Evolutionary conservation across 2,113 vertebrate species (phyloP).

Genomic region (Cariama cristata): DNA sequence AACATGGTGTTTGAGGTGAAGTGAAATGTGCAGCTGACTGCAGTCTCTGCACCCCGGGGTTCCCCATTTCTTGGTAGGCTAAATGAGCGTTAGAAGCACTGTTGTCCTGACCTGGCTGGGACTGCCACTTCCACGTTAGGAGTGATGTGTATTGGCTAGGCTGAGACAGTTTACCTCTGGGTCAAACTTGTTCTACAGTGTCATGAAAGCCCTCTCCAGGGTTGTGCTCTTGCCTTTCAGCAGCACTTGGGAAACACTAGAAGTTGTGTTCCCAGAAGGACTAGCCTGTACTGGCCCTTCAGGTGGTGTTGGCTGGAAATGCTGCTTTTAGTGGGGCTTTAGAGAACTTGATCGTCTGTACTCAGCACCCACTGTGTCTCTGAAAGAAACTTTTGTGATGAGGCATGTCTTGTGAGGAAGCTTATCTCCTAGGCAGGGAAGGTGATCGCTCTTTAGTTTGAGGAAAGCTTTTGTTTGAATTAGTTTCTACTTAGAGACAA

Average conservation of each 20-base stretch:
- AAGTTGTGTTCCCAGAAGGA: not conserved
- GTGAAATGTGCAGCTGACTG: not conserved
- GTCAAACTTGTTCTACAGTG: not conserved
- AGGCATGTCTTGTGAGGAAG: not conserved
- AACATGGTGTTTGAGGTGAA: not conserved
- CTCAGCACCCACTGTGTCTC: not conserved
- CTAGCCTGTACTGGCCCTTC: not conserved
- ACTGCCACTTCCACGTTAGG: not conserved
- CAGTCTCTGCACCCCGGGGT: not conserved
- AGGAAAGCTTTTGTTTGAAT: not conserved
- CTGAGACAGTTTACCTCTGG: not conserved
- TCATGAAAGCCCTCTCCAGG: not conserved
- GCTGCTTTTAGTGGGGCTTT: not conserved
- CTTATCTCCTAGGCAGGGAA: not conserved
- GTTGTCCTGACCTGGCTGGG: not conserved
- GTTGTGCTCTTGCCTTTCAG: not conserved
- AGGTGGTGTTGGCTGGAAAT: not conserved
- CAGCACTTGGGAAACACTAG: not conserved
- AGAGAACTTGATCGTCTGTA: not conserved
- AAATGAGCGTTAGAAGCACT: not conserved
- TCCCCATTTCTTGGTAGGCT: not conserved
- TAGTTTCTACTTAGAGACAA: not conserved
- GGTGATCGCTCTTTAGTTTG: not conserved
- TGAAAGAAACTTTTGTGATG: conserved; percentile 30
- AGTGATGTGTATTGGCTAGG: not conserved